Evolutionary conservation across 2,888 invertebrate species (phyloP), one percentile per base, ranked within the genome.

Genomic region (Tetragonula carbonaria): DNA sequence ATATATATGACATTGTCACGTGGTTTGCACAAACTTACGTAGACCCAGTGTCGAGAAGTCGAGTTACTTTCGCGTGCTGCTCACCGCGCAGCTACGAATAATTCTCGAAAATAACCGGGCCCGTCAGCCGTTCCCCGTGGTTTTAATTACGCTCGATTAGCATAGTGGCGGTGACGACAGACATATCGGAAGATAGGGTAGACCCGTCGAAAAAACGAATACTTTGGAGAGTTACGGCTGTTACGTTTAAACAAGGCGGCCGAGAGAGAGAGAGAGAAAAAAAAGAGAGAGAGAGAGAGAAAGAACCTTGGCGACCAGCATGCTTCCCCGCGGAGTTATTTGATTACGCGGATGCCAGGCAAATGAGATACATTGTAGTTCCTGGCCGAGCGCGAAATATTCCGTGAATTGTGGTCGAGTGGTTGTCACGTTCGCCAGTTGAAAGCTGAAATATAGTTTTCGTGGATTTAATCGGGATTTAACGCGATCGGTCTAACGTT

Each of bases 111-210:
- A 71, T 75, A 67, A 78, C 72, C 33, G 53, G 6, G 21, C 11
- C 14, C 51, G 76, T 53, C 72, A 28, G 67, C n/a, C 72, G 68
- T 79, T 74, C 38, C 59, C 65, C 45, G 55, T 23, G 70, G 62
- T 68, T 81, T 82, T 77, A 77, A 77, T 77, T 77, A 81, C 63
- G 65, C 28, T 21, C 73, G 77, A 84, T 84, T 84, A 82, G 73
- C 83, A 74, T 70, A 45, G 70, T 28, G 63, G 13, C 16, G 68
- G 16, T 21, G 18, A 28, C 68, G 28, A 18, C 2, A n/a, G n/a
- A 21, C n/a, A 51, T 70, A 65, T 38, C 28, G 63, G 66, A 5
- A 23, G 16, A 6, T 4, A n/a, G 51, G n/a, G 18, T 23, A 38
- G 33, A 21, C 21, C 2, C 51, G 2, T 14, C n/a, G 14, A 59